Percentiles rank a stretch among this genome's conserved stretches.
phyloP scores from a whole-genome alignment of 2,888 invertebrate genomes.

The Hypomecis punctinalis region DNA sequence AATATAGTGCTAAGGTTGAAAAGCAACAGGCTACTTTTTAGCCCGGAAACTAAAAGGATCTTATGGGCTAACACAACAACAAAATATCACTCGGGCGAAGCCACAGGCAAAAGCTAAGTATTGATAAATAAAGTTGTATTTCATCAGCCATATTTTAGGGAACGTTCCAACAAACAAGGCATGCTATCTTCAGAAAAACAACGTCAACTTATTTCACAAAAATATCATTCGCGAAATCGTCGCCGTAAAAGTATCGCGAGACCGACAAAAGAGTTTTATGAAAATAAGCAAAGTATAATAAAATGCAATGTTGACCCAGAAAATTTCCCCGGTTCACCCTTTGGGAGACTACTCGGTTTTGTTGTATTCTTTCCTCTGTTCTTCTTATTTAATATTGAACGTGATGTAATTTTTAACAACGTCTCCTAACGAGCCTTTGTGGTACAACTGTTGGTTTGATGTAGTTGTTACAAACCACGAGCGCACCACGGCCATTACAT shows the following conservation, averaged over 20 bases:
- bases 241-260: slow-evolving; percentile 31
- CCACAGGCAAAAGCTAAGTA: too few species aligned
- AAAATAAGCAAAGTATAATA: slow-evolving; percentile 55
- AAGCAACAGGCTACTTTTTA: too few species aligned
- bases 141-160: too few species aligned
- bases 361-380: slow-evolving; percentile 56
- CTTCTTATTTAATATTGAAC: slow-evolving; percentile 68
- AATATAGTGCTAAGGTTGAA: too few species aligned
- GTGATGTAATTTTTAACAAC: slow-evolving; percentile 60
- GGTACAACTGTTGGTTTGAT: not conserved
- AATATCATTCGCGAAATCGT: slow-evolving; percentile 21
- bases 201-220: slow-evolving; percentile 29
- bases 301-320: slow-evolving; percentile 60
- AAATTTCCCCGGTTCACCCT: slow-evolving; percentile 53
- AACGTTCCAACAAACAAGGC: slow-evolving; percentile 2
- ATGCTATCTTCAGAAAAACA: slow-evolving; percentile 20
- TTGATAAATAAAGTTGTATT: too few species aligned
- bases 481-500: not conserved
- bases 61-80: too few species aligned
- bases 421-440: slow-evolving; percentile 9
- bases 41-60: too few species aligned
- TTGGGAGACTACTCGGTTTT: slow-evolving; percentile 54
- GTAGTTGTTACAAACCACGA: not conserved
- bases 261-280: slow-evolving; percentile 43
- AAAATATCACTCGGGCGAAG: too few species aligned